Base-by-base conservation (phyloP, 2,888 invertebrate genomes). In the Serrognathus titanus region DNA sequence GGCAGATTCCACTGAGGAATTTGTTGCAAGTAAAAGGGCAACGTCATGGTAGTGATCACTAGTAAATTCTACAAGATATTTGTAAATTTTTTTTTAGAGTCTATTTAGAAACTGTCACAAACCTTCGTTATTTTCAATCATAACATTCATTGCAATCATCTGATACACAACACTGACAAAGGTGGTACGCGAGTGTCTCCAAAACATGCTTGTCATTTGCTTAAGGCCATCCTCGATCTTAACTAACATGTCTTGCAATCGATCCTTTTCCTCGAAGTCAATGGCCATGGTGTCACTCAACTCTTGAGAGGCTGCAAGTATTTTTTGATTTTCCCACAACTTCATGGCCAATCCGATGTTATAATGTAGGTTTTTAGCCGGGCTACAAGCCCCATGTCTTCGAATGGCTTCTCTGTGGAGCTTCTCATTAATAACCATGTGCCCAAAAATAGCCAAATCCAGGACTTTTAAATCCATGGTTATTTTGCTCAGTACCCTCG, bases 1-100 rank as follows among this genome's bases (percentile, higher is more conserved):
- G 0, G 88, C 90, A 12, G 92, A 91, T 50, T 89, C 79, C 0
- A 90, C 87, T 60, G 87, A 83, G 0, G 76, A 75, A 64, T 88
- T 88, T 0, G 87, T 85, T 9, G 88, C 84, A 38, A 92, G 78
- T 16, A 93, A 73, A 24, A 81, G 68, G 0, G 87, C 84, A 46
- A 91, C 83, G 73, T 92, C 92, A 38, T 83, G 81, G 65, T 85
- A 85, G 62, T 88, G 83, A 11, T 87, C 86, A 0, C 79, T 73
- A 1, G 81, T 83, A 68, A 89, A 83, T 38, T 85, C 87, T 84
- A 69, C 41, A 76, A 75, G 55, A 48, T 16, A 16, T 16, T 16
- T 16, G 16, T 3, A n/a, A n/a, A 16, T 16, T 16, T 16, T 16
- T 16, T 16, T 16, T 16, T 16, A 3, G 16, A 48, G n/a, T 50